phyloP scores from a whole-genome alignment of 2,797 vertebrate genomes.

The Falco columbarius region DNA sequence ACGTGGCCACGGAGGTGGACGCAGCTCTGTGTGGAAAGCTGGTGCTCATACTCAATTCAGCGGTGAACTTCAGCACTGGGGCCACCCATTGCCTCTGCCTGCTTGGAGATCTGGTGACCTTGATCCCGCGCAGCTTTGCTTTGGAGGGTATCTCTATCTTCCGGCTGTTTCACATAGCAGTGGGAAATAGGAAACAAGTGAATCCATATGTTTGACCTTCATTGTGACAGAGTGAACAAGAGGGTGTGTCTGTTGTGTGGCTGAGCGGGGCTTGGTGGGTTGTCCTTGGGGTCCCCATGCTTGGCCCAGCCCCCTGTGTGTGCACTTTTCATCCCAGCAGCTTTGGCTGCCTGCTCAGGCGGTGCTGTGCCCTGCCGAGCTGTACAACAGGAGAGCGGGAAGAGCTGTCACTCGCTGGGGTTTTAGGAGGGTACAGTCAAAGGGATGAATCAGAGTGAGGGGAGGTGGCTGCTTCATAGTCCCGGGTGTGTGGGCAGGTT shows the following conservation, averaged over 20 bases:
- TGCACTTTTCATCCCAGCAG: not conserved
- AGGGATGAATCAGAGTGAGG: not conserved
- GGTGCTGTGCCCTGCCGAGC: not conserved
- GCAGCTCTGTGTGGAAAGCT: not conserved
- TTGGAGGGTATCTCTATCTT: not conserved
- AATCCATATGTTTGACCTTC: not conserved
- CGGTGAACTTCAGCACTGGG: not conserved
- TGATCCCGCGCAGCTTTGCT: not conserved
- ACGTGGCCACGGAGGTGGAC: fast-evolving
- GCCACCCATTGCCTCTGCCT: not conserved
- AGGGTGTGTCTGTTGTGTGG: fast-evolving
- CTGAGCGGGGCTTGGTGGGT: fast-evolving
- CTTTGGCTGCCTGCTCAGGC: not conserved
- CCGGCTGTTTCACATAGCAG: not conserved
- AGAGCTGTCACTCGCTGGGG: fast-evolving
- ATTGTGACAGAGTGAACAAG: not conserved
- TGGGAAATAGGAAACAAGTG: not conserved
- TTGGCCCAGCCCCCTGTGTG: fast-evolving
- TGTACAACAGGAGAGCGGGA: fast-evolving
- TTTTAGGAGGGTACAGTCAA: fast-evolving
- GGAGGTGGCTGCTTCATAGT: not conserved
- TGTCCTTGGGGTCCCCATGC: not conserved
- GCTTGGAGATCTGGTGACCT: not conserved
- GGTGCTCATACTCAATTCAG: not conserved
- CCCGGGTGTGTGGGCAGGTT: not conserved